Conservation (phyloP, 1,140 invertebrate species). For the Lordiphosa collinella region DNA sequence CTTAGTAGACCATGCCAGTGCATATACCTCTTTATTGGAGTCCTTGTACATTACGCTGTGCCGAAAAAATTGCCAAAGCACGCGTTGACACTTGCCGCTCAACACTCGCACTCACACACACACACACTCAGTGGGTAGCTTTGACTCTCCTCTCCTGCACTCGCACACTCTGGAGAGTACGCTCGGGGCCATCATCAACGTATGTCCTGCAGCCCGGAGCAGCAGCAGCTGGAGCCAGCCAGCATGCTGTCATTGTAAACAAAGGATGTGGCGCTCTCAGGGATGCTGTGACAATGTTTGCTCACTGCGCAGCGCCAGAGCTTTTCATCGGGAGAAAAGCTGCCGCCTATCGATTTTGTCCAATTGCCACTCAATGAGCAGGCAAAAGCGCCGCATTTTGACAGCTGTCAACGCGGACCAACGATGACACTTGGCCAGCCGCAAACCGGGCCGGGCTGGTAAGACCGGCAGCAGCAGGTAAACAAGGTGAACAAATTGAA, state of each 20-base stretch:
- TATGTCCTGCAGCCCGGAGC: slow-evolving; percentile 60
- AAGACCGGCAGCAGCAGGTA: slow-evolving; percentile 26
- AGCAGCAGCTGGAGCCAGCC: slow-evolving; percentile 27
- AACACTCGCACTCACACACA: slow-evolving; percentile 55
- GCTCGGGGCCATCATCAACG: slow-evolving; percentile 60
- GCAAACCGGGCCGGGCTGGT: neutral
- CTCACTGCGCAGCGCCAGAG: slow-evolving; percentile 50
- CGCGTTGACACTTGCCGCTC: slow-evolving; percentile 75
- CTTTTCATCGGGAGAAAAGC: slow-evolving; percentile 19
- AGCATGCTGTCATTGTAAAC: slow-evolving; percentile 63
- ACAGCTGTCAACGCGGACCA: slow-evolving; percentile 66
- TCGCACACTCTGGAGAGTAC: slow-evolving; percentile 47
- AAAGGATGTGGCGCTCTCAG: slow-evolving; percentile 58
- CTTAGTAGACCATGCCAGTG: slow-evolving; percentile 25
- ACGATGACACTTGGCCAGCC: slow-evolving; percentile 57
- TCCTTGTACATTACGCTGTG: slow-evolving; percentile 6
- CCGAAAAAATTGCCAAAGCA: slow-evolving; percentile 65
- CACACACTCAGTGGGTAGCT: slow-evolving; percentile 18
- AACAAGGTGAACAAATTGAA: slow-evolving; percentile 67
- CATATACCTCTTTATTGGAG: slow-evolving; percentile 31
- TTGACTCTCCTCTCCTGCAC: slow-evolving; percentile 44
- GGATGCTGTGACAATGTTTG: slow-evolving; percentile 13
- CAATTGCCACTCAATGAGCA: slow-evolving; percentile 30
- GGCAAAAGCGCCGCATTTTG: slow-evolving; percentile 61
- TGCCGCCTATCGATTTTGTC: slow-evolving; percentile 63